These are phyloP conservation scores for Chlorops oryzae DNA, from an alignment of 1,140 invertebrate genomes.

Conservation along the genomic window DNA sequence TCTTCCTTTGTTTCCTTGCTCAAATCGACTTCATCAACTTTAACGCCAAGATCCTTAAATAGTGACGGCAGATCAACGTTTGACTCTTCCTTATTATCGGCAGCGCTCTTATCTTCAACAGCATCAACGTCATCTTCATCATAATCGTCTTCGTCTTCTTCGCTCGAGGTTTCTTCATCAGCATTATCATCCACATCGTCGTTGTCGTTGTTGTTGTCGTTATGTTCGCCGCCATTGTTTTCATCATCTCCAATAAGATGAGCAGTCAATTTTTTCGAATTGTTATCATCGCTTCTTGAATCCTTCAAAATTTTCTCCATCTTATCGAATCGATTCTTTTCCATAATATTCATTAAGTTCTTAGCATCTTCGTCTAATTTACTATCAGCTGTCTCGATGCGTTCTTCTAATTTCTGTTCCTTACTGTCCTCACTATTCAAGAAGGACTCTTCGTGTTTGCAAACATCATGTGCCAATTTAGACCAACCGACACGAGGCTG, in stretches of 20 bases:
- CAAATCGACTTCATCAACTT: constrained; percentile 40
- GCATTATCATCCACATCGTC: constrained; percentile 40
- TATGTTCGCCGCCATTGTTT: constrained; percentile 22
- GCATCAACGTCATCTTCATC: constrained; percentile 11
- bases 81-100: not conserved
- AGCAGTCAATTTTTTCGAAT: constrained; percentile 44
- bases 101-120: not conserved
- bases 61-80: constrained; percentile 21
- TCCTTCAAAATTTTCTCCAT: constrained; percentile 52
- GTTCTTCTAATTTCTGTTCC: constrained; percentile 36
- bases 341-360: constrained; percentile 31
- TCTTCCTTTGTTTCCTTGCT: constrained; percentile 44
- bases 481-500: constrained; percentile 31
- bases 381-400: constrained; percentile 43
- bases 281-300: constrained; percentile 37
- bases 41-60: constrained; percentile 27
- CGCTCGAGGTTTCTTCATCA: constrained; percentile 23
- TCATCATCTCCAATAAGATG: constrained; percentile 37
- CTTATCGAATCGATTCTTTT: constrained; percentile 21
- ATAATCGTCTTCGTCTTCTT: constrained; percentile 25
- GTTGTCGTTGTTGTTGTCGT: constrained; percentile 23
- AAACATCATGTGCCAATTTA: constrained; percentile 33
- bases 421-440: constrained; percentile 6
- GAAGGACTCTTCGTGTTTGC: constrained; percentile 26
- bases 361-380: constrained; percentile 47